Evolutionary conservation across 2,113 vertebrate species (phyloP).

Genomic region (Ceuthmochares aereus): DNA sequence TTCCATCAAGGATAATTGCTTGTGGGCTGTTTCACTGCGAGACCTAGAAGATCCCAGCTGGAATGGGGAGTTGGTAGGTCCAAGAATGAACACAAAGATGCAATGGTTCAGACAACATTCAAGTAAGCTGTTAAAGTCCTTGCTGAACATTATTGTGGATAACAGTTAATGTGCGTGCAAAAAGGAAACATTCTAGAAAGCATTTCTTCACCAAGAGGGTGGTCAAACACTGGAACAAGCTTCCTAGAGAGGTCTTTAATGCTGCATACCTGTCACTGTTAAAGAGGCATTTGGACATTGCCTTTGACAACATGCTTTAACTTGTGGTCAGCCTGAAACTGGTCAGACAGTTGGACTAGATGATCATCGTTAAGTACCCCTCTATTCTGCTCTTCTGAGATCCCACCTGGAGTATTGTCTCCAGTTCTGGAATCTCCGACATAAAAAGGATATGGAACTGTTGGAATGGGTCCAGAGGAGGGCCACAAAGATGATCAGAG

Average conservation of each 20-base stretch:
- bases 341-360: background rate
- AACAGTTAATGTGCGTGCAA: background rate
- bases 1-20: background rate
- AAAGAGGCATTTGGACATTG: rapidly evolving
- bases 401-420: no score
- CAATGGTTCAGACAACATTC: rapidly evolving
- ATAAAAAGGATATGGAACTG: no score
- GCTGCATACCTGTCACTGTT: rapidly evolving
- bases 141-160: background rate
- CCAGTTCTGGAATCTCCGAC: no score
- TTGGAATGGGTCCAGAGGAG: no score
- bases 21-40: background rate
- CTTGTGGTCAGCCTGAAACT: background rate
- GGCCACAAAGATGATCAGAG: no score
- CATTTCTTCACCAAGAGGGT: background rate
- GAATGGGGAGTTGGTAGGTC: background rate
- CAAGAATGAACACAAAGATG: background rate
- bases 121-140: background rate
- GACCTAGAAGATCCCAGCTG: background rate
- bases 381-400: no score
- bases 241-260: rapidly evolving
- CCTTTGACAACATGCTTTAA: background rate
- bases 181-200: background rate
- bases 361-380: background rate
- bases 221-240: background rate